Conservation (phyloP, 2,888 invertebrate species). For the Linnaemya vulpina region DNA sequence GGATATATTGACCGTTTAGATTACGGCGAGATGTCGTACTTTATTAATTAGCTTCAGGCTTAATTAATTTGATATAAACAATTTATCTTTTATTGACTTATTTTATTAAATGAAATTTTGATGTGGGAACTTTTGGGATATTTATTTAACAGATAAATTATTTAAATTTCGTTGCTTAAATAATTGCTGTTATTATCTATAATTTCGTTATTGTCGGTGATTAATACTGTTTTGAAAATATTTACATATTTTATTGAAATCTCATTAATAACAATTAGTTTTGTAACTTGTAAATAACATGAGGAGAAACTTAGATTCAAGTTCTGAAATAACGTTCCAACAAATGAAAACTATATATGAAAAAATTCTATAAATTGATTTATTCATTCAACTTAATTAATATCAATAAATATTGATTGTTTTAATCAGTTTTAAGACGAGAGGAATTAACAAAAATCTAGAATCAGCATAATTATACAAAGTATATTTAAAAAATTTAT, state of each 20-base stretch:
- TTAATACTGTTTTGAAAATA: background rate
- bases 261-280: background rate
- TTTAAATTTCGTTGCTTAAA: background rate
- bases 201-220: background rate
- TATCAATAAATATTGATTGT: background rate
- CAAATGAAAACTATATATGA: background rate
- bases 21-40: no score
- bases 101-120: background rate
- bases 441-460: no score
- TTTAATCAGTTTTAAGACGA: no score
- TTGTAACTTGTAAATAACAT: background rate
- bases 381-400: background rate
- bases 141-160: background rate
- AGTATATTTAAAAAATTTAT: no score
- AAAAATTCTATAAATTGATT: background rate
- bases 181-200: background rate
- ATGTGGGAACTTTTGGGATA: background rate
- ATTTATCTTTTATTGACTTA: background rate
- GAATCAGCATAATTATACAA: no score
- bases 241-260: slow-evolving; percentile 12
- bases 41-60: background rate
- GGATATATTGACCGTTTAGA: no score
- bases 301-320: background rate
- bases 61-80: background rate
- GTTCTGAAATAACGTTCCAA: background rate